Conservation (phyloP, 2,888 invertebrate species). For the Heliconius cydno region DNA sequence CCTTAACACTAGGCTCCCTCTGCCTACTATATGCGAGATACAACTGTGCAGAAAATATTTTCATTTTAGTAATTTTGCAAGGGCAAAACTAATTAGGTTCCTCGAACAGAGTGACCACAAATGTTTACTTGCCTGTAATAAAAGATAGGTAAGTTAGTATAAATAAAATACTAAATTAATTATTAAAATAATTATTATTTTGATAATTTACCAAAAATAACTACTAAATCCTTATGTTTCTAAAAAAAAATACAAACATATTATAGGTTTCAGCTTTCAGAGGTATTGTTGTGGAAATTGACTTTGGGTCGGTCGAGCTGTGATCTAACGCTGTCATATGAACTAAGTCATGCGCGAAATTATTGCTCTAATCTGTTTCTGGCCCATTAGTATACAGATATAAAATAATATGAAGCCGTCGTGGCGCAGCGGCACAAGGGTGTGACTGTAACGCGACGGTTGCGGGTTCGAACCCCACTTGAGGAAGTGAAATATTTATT, state of each 20-base stretch:
- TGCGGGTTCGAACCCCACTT: too few species aligned
- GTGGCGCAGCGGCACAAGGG: not conserved
- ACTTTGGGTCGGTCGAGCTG: conserved; percentile 31
- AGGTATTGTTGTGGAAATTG: conserved; percentile 37
- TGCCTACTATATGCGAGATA: not conserved
- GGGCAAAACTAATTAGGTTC: too few species aligned
- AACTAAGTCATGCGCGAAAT: conserved; percentile 33
- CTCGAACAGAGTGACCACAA: too few species aligned
- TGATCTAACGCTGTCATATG: conserved; percentile 35
- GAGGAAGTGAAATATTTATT: too few species aligned
- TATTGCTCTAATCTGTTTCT: conserved; percentile 29
- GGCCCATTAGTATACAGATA: conserved; percentile 22
- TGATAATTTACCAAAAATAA: not conserved
- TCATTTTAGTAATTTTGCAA: too few species aligned
- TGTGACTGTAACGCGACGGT: too few species aligned
- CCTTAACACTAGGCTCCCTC: too few species aligned
- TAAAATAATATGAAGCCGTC: not conserved
- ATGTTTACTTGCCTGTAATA: too few species aligned
- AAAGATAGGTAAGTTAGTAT: too few species aligned
- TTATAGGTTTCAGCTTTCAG: not conserved
- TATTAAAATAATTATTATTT: not conserved
- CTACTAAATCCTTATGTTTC: not conserved
- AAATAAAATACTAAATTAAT: too few species aligned
- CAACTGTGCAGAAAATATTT: not conserved
- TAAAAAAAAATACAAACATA: not conserved